phyloP scores from a whole-genome alignment of 2,113 vertebrate genomes.

The Myocastor coypus region DNA sequence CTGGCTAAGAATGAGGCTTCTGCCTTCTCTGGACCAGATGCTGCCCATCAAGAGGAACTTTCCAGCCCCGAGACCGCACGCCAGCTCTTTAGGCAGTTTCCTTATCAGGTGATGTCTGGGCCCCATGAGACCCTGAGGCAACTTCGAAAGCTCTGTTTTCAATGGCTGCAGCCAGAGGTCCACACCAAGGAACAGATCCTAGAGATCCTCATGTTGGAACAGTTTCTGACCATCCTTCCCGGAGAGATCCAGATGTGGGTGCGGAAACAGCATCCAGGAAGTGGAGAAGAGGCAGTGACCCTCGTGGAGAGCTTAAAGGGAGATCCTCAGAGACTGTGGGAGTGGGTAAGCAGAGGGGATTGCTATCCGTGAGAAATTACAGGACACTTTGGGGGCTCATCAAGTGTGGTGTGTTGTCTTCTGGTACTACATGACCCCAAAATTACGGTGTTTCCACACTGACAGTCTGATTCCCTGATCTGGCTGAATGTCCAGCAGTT shows the following conservation, averaged over 20 bases:
- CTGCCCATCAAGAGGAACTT: background rate
- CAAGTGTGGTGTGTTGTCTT: background rate
- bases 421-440: background rate
- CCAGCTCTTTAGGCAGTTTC: slow-evolving; percentile 76
- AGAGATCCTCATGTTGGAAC: slow-evolving; percentile 75
- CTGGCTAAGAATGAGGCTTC: slow-evolving; percentile 7
- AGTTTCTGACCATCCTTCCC: slow-evolving; percentile 76
- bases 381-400: background rate
- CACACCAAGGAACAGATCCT: slow-evolving; percentile 80
- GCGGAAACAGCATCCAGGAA: slow-evolving; percentile 66
- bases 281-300: slow-evolving; percentile 71
- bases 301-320: slow-evolving; percentile 71
- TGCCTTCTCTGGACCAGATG: background rate
- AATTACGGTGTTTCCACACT: background rate
- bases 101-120: slow-evolving; percentile 69
- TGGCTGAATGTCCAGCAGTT: background rate
- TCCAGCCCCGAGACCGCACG: slow-evolving; percentile 50
- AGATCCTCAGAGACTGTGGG: slow-evolving; percentile 72
- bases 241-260: slow-evolving; percentile 82
- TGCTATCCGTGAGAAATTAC: background rate
- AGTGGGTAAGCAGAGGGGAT: slow-evolving; percentile 71
- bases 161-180: slow-evolving; percentile 74
- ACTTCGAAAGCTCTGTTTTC: slow-evolving; percentile 81
- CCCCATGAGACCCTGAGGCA: slow-evolving; percentile 60
- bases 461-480: background rate